These are phyloP conservation scores for Nomada lathburiana DNA, from an alignment of 2,888 invertebrate genomes.

Conservation along the genomic window DNA sequence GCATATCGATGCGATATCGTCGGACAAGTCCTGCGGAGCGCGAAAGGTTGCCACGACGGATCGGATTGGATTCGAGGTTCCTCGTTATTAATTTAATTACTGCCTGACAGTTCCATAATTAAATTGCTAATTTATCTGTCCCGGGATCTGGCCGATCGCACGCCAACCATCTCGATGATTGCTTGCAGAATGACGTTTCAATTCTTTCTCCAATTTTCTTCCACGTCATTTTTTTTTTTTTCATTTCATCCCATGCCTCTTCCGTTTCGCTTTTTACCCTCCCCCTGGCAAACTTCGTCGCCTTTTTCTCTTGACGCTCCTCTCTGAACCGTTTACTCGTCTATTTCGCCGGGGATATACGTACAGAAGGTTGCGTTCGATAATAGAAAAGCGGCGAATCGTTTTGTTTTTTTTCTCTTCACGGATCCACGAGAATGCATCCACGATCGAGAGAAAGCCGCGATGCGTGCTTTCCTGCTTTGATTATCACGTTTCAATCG, in stretches of 20 bases:
- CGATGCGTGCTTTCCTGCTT: constrained; percentile 8
- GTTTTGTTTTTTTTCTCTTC: neutral
- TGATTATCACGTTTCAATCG: constrained; percentile 25
- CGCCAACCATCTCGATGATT: constrained; percentile 75
- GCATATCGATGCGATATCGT: constrained; percentile 63
- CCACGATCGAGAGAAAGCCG: constrained; percentile 27
- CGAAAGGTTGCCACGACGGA: constrained; percentile 80
- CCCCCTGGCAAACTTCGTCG: constrained; percentile 6
- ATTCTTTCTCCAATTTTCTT: constrained; percentile 74
- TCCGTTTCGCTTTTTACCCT: neutral
- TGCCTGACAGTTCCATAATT: constrained; percentile 84
- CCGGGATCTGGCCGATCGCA: constrained; percentile 77
- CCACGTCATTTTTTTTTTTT: constrained; percentile 24
- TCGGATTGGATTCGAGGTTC: constrained; percentile 81
- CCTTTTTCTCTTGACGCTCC: constrained; percentile 39
- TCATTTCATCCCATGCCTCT: neutral
- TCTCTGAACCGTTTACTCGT: neutral
- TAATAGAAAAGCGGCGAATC: constrained; percentile 13
- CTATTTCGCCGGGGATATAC: constrained; percentile 27
- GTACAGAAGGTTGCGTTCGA: constrained; percentile 17
- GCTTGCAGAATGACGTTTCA: constrained; percentile 80
- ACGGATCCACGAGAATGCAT: constrained; percentile 18
- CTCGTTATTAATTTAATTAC: constrained; percentile 84
- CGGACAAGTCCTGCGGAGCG: constrained; percentile 63
- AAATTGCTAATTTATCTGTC: constrained; percentile 84